A percentile compares a stretch with the other conserved stretches of the same genome.
Conservation (phyloP, 1,140 invertebrate genomes). For the Hermetia illucens region DNA sequence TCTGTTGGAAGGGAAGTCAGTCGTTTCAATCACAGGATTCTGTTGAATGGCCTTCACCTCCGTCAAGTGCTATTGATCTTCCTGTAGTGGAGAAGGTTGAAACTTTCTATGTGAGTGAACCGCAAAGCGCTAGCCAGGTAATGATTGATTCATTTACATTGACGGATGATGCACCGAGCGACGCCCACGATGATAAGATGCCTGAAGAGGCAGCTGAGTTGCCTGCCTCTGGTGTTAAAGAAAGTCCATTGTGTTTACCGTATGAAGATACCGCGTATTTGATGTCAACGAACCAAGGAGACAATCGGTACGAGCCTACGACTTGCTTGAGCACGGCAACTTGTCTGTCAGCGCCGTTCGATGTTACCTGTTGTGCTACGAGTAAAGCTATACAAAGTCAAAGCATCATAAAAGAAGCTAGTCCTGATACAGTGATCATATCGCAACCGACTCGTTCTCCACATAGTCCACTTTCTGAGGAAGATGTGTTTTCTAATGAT, state of each 20-base stretch:
- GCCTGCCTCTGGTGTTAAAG: conserved; percentile 18
- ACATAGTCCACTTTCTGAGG: conserved; percentile 43
- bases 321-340: conserved; percentile 41
- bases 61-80: conserved; percentile 49
- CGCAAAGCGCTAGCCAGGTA: conserved; percentile 51
- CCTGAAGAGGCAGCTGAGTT: conserved; percentile 4
- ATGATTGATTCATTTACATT: conserved; percentile 42
- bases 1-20: conserved; percentile 26
- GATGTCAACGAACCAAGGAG: conserved; percentile 16
- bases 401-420: conserved; percentile 13
- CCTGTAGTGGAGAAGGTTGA: conserved; percentile 65
- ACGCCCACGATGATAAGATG: conserved; percentile 26
- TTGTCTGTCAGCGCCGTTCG: conserved; percentile 31
- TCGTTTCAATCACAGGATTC: conserved; percentile 36
- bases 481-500: conserved; percentile 43
- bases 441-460: conserved; percentile 42
- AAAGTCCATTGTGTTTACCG: too few relatives aligned
- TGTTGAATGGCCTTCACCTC: conserved; percentile 64
- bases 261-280: conserved; percentile 28
- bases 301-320: conserved; percentile 15
- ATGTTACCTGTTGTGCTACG: conserved; percentile 22
- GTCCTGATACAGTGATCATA: conserved; percentile 36
- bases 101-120: conserved; percentile 67
- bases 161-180: conserved; percentile 37
- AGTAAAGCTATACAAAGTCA: conserved; percentile 11